Percentiles rank a stretch among this genome's conserved stretches.
These are phyloP conservation scores for Andrena bicolor DNA, from an alignment of 2,888 invertebrate species.

Conservation along the genomic window DNA sequence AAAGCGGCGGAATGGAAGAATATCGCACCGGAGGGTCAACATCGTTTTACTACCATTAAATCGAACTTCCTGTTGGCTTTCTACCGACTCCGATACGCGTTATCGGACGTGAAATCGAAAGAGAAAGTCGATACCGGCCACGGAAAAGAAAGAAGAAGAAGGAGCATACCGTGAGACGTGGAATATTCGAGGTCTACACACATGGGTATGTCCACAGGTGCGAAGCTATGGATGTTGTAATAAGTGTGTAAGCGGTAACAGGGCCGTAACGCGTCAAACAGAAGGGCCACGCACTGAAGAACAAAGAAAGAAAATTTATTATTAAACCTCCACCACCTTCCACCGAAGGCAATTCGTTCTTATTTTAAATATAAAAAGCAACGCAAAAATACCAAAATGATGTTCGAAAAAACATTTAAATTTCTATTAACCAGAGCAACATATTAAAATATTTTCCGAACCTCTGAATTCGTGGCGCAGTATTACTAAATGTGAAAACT, in stretches of 20 bases:
- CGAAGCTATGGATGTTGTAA: constrained; percentile 39
- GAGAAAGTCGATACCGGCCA: constrained; percentile 38
- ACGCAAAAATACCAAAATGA: background rate
- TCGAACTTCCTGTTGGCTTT: constrained; percentile 52
- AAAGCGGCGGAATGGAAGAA: background rate
- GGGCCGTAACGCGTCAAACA: constrained; percentile 11
- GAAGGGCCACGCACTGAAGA: background rate
- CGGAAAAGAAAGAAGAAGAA: constrained; percentile 40
- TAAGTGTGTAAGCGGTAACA: constrained; percentile 34
- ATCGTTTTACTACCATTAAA: constrained; percentile 42
- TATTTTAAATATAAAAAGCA: background rate
- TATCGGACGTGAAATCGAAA: constrained; percentile 55
- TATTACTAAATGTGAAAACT: background rate
- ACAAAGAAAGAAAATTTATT: background rate
- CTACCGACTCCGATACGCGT: constrained; percentile 45
- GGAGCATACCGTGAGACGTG: constrained; percentile 41
- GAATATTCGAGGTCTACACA: constrained; percentile 51
- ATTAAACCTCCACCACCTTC: background rate
- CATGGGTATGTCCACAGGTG: constrained; percentile 47
- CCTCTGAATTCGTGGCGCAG: background rate
- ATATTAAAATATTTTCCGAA: background rate
- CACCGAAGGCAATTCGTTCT: background rate
- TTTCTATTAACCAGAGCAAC: no score
- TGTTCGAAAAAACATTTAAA: no score
- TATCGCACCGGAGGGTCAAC: constrained; percentile 1